Conservation (phyloP, 2,888 invertebrate species). For the Neria commutata region DNA sequence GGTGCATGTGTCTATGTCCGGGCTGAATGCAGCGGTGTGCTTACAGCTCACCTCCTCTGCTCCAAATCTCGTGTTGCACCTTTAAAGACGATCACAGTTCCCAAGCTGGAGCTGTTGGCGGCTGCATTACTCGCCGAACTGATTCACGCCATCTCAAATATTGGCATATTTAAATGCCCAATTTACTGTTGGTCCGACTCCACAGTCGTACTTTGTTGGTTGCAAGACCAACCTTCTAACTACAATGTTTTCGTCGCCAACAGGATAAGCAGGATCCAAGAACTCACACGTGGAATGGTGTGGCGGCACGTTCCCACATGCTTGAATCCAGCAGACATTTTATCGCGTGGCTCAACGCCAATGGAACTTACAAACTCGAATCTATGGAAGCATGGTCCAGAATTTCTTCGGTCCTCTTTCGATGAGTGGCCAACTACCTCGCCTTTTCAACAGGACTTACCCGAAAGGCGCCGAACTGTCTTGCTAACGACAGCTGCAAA, state of each 20-base stretch:
- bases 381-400: not conserved
- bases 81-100: not conserved
- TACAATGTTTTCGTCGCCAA: slow-evolving; percentile 28
- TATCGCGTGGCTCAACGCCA: slow-evolving; percentile 6
- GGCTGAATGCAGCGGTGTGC: not conserved
- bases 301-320: slow-evolving; percentile 25
- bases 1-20: not conserved
- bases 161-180: not conserved
- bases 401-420: not conserved
- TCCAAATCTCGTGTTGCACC: not conserved
- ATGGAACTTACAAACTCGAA: not conserved
- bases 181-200: slow-evolving; percentile 28
- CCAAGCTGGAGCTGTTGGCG: slow-evolving; percentile 24
- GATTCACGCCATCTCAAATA: not conserved
- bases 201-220: slow-evolving; percentile 20
- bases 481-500: not conserved
- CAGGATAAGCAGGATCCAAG: slow-evolving; percentile 22
- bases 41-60: not conserved
- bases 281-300: slow-evolving; percentile 18
- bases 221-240: slow-evolving; percentile 23
- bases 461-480: not conserved
- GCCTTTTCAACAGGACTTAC: not conserved
- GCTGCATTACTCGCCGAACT: slow-evolving; percentile 16
- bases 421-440: not conserved
- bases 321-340: slow-evolving; percentile 12